Evolutionary conservation across 2,888 invertebrate genomes (phyloP).

Genomic region (Volucella inanis): DNA sequence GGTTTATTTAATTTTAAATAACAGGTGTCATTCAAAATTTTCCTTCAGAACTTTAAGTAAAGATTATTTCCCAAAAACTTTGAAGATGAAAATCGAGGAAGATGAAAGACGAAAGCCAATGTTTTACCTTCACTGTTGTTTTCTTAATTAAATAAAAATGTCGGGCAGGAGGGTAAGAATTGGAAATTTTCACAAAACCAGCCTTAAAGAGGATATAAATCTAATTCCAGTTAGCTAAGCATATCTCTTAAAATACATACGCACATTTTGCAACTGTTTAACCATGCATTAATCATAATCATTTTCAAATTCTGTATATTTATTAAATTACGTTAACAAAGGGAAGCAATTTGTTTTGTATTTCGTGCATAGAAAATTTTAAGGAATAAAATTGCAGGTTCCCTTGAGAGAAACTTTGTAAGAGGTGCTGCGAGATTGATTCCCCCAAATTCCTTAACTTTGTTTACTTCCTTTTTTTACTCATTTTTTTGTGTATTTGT

Average conservation of each 20-base stretch:
- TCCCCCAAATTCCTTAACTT: too few species aligned
- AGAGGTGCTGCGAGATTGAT: neutral
- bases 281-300: conserved; percentile 49
- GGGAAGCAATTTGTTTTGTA: conserved; percentile 35
- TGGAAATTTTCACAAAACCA: neutral
- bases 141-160: neutral
- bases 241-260: neutral
- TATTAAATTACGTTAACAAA: conserved; percentile 43
- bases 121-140: neutral
- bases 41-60: too few species aligned
- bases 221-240: conserved; percentile 3
- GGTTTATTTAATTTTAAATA: too few species aligned
- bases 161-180: neutral
- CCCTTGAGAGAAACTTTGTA: neutral
- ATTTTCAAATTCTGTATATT: conserved; percentile 39
- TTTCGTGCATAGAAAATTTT: conserved; percentile 17
- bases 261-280: conserved; percentile 19
- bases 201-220: conserved; percentile 11
- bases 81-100: neutral
- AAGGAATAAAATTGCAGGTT: neutral
- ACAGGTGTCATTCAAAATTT: too few species aligned
- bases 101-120: neutral
- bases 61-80: neutral
- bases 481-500: too few species aligned
- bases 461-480: too few species aligned